phyloP scores from a whole-genome alignment of 2,888 invertebrate species.

The Lasioglossum leucozonium region DNA sequence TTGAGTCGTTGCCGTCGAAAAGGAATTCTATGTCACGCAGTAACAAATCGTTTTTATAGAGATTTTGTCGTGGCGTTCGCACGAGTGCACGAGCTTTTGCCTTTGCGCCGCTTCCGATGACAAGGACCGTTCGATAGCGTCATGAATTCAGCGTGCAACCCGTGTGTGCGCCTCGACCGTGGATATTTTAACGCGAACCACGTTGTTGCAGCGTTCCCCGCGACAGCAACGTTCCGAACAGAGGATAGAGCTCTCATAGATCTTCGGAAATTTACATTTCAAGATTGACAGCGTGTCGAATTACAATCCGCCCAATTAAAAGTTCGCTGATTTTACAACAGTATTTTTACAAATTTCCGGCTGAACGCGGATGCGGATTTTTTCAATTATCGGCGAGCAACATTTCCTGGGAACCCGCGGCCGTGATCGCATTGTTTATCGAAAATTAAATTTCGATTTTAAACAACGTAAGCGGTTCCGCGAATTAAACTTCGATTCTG shows the following conservation, averaged over 20 bases:
- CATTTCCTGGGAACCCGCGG: background rate
- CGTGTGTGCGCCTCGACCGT: conserved; percentile 37
- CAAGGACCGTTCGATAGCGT: conserved; percentile 50
- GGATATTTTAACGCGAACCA: background rate
- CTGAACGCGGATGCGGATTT: background rate
- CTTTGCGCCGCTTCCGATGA: conserved; percentile 45
- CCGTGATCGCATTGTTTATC: background rate
- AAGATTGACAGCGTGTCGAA: background rate
- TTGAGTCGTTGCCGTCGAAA: conserved; percentile 36
- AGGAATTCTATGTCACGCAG: conserved; percentile 23
- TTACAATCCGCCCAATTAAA: background rate
- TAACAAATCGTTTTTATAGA: conserved; percentile 58
- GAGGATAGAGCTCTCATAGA: background rate
- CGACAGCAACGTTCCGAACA: background rate
- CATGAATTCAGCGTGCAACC: conserved; percentile 52
- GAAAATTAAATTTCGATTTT: background rate
- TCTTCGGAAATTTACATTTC: background rate
- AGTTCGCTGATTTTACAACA: background rate
- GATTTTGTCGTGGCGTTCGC: conserved; percentile 46
- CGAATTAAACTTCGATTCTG: background rate
- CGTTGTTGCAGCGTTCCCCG: background rate
- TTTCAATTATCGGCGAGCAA: conserved; percentile 7
- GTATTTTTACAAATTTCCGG: background rate
- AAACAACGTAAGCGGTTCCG: background rate
- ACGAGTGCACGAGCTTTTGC: conserved; percentile 19